These are phyloP conservation scores for Apamea anceps DNA, from an alignment of 2,888 invertebrate genomes.

Conservation along the genomic window DNA sequence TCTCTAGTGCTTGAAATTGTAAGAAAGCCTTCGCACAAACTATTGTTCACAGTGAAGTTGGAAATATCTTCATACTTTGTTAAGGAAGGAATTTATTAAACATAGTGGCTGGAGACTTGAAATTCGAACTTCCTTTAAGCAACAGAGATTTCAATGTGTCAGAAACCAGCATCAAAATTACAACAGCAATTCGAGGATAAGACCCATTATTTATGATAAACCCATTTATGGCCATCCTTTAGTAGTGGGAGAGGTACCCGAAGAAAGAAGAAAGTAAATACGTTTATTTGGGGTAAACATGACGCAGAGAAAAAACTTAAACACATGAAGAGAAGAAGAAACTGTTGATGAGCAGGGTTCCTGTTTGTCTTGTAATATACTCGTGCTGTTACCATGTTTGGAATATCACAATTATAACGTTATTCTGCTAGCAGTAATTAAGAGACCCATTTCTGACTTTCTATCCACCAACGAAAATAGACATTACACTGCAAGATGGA, in stretches of 20 bases:
- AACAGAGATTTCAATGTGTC: not conserved
- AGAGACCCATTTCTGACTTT: not conserved
- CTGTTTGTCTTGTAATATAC: not conserved
- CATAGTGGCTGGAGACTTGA: not conserved
- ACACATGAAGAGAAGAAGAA: not conserved
- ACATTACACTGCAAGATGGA: not conserved
- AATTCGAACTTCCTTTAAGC: not conserved
- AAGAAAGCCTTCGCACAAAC: conserved; percentile 50
- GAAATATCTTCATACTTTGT: conserved; percentile 43
- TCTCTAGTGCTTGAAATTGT: conserved; percentile 43
- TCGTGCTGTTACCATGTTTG: not conserved
- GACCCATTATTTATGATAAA: not conserved
- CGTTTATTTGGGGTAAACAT: not conserved
- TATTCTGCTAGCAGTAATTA: conserved; percentile 2
- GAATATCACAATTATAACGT: not conserved
- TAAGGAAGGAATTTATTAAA: conserved; percentile 20
- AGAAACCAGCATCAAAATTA: not conserved
- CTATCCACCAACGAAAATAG: not conserved
- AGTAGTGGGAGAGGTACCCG: not conserved
- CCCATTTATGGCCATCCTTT: not conserved
- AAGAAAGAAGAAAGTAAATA: not conserved
- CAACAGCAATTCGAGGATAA: not conserved
- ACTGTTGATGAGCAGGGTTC: not conserved
- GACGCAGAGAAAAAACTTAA: not conserved
- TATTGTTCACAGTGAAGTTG: conserved; percentile 41